phyloP scores from a whole-genome alignment of 2,888 invertebrate species.

The Drosophila quinaria region DNA sequence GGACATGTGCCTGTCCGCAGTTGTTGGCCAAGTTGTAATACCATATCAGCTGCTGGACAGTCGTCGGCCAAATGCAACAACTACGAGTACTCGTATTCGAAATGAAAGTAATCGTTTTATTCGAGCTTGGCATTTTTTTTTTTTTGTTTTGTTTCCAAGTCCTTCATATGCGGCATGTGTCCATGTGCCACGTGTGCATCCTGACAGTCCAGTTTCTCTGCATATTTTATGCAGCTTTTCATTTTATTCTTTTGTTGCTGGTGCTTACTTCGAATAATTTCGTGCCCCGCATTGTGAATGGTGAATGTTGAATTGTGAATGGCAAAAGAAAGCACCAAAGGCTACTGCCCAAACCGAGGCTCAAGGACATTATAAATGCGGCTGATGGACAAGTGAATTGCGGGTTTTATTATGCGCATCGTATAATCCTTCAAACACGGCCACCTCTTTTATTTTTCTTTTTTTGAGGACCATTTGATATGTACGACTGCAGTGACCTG shows the following conservation, averaged over 20 bases:
- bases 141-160: constrained; percentile 9
- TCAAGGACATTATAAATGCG: constrained; percentile 45
- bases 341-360: constrained; percentile 22
- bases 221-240: constrained; percentile 53
- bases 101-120: constrained; percentile 47
- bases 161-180: constrained; percentile 38
- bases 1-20: constrained; percentile 70
- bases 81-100: constrained; percentile 14
- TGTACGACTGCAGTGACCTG: constrained; percentile 15
- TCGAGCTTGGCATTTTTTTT: constrained; percentile 21
- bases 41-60: constrained; percentile 74
- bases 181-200: constrained; percentile 45
- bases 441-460: not conserved
- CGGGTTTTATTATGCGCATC: constrained; percentile 44
- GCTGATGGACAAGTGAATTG: constrained; percentile 51
- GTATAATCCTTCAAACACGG: constrained; percentile 21
- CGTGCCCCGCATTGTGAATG: constrained; percentile 30
- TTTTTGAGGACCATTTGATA: not conserved
- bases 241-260: constrained; percentile 36
- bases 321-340: constrained; percentile 7
- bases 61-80: constrained; percentile 20
- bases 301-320: constrained; percentile 27
- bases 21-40: constrained; percentile 73
- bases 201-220: constrained; percentile 36
- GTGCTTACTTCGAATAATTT: constrained; percentile 37